phyloP scores from a whole-genome alignment of 2,888 invertebrate species.

The Thysanoteuthis rhombus region DNA sequence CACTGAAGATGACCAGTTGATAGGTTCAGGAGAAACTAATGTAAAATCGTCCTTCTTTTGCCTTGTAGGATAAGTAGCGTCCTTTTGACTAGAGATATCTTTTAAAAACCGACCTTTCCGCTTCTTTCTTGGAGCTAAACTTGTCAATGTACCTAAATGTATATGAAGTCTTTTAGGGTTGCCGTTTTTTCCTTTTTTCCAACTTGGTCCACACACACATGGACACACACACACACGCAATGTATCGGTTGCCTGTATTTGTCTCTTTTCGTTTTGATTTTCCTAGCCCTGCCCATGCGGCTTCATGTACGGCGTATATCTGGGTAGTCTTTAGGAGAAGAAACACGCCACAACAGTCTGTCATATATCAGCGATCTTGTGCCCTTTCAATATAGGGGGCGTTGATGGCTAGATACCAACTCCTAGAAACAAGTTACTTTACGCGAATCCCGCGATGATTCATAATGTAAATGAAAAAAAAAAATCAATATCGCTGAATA shows the following conservation, averaged over 20 bases:
- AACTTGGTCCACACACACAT: not conserved
- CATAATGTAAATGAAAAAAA: not conserved
- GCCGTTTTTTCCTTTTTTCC: not conserved
- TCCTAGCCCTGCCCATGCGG: not conserved
- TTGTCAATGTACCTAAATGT: too few species aligned
- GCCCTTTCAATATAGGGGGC: not conserved
- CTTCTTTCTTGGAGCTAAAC: not conserved
- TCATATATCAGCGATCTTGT: not conserved
- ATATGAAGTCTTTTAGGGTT: too few species aligned
- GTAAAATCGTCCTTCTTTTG: too few species aligned
- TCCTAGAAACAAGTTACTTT: not conserved
- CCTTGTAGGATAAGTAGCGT: not conserved
- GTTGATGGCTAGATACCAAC: not conserved
- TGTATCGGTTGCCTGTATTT: not conserved
- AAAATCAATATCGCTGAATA: not conserved
- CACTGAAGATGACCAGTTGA: too few species aligned
- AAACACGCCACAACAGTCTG: not conserved
- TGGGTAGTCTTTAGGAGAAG: not conserved
- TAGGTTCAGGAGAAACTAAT: too few species aligned
- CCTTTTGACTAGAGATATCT: not conserved
- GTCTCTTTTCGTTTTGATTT: not conserved
- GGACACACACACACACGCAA: not conserved
- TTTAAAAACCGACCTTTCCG: not conserved
- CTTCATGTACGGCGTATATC: not conserved
- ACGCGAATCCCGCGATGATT: not conserved